These are phyloP conservation scores for Loripinus fragilis DNA, from an alignment of 2,888 invertebrate genomes.

Conservation along the genomic window DNA sequence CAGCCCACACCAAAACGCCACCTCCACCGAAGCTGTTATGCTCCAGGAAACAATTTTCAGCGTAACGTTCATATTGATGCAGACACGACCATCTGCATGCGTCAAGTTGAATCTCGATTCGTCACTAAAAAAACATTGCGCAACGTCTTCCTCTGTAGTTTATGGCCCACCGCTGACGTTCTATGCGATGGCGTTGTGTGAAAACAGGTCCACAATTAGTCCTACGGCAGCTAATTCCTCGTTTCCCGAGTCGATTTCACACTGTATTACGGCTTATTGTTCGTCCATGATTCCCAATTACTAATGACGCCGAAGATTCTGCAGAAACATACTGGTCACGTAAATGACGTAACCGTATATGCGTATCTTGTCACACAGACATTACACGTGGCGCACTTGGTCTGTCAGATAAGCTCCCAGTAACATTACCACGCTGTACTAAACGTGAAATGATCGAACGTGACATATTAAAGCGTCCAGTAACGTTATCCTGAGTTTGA, in stretches of 20 bases:
- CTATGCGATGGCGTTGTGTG: background rate
- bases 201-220: conserved; percentile 3
- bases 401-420: conserved; percentile 20
- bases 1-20: conserved; percentile 23
- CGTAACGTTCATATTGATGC: conserved; percentile 27
- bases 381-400: conserved; percentile 31
- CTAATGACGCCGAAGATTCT: conserved; percentile 24
- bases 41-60: conserved; percentile 20
- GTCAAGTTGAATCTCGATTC: conserved; percentile 31
- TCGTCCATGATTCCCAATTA: conserved; percentile 30
- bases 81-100: conserved; percentile 14
- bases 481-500: background rate
- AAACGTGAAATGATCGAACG: conserved; percentile 13
- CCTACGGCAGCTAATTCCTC: conserved; percentile 20
- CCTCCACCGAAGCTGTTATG: conserved; percentile 27
- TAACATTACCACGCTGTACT: conserved; percentile 21
- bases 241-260: conserved; percentile 32
- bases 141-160: background rate
- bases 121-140: background rate
- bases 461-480: conserved; percentile 17
- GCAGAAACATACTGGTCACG: conserved; percentile 29
- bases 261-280: conserved; percentile 30
- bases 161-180: background rate
- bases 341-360: conserved; percentile 23
- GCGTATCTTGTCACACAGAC: conserved; percentile 32